A percentile compares a stretch with the other conserved stretches of the same genome.
Conservation (phyloP, 1,140 invertebrate species). For the Lordiphosa clarofinis region DNA sequence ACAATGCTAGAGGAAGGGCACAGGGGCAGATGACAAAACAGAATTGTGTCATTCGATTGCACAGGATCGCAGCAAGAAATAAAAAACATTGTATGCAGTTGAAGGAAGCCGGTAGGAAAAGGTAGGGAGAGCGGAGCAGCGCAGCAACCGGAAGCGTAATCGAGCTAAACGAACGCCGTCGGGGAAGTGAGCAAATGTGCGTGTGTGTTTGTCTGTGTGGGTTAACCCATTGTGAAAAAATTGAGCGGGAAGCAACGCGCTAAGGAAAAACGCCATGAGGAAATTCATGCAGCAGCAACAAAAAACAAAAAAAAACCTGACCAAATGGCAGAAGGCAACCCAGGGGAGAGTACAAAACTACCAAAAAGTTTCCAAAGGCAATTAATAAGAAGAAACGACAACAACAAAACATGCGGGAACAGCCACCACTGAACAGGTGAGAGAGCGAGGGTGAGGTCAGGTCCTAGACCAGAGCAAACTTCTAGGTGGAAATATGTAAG, state of each 20-base stretch:
- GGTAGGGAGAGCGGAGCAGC: background rate
- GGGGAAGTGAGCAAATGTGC: constrained; percentile 52
- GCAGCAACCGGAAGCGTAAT: constrained; percentile 69
- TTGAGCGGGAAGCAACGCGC: constrained; percentile 57
- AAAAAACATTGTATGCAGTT: constrained; percentile 16
- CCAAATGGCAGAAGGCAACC: constrained; percentile 1
- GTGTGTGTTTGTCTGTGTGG: constrained; percentile 24
- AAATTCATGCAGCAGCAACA: constrained; percentile 25
- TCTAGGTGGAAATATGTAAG: too few species aligned
- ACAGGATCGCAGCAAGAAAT: constrained; percentile 49
- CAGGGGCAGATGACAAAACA: constrained; percentile 72
- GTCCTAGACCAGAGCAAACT: background rate
- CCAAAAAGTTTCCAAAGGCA: background rate
- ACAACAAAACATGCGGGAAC: too few species aligned
- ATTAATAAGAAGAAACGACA: too few species aligned
- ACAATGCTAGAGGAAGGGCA: constrained; percentile 49
- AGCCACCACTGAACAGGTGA: too few species aligned
- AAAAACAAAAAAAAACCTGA: background rate
- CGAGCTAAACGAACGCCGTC: constrained; percentile 65
- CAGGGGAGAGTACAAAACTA: constrained; percentile 2
- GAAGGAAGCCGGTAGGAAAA: background rate
- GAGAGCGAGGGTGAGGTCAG: background rate
- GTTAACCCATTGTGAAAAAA: constrained; percentile 62
- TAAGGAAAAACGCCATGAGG: constrained; percentile 67
- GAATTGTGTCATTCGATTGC: constrained; percentile 69